These are phyloP conservation scores for Oryzias woworae DNA, from an alignment of 2,113 vertebrate genomes.

Conservation along the genomic window DNA sequence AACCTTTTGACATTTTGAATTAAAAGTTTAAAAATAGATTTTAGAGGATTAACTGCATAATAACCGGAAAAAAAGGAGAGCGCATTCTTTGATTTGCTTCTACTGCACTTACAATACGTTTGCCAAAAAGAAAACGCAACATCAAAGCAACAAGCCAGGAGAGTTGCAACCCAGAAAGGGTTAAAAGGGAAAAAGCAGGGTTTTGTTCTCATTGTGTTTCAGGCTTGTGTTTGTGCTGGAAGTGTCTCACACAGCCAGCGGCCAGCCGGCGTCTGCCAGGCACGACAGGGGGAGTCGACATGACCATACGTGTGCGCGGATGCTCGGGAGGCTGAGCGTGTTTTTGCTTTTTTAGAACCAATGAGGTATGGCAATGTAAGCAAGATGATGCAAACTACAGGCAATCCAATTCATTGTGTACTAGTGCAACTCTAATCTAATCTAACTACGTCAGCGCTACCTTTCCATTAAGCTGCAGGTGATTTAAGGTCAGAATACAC, in stretches of 20 bases:
- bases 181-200: conserved; percentile 16
- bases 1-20: conserved; percentile 57
- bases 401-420: conserved; percentile 39
- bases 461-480: neutral
- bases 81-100: conserved; percentile 34
- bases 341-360: conserved; percentile 27
- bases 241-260: conserved; percentile 35
- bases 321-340: conserved; percentile 1
- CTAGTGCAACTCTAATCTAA: conserved; percentile 2
- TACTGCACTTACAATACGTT: conserved; percentile 31
- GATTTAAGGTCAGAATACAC: no score
- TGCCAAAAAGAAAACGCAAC: conserved; percentile 50
- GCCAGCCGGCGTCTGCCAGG: conserved; percentile 36
- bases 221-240: conserved; percentile 20
- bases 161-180: conserved; percentile 31
- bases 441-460: conserved; percentile 12
- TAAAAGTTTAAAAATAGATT: conserved; percentile 55
- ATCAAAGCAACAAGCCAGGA: conserved; percentile 57
- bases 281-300: conserved; percentile 17
- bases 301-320: conserved; percentile 5
- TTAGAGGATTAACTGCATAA: conserved; percentile 42
- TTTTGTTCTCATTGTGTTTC: conserved; percentile 21
- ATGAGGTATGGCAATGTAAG: conserved; percentile 9
- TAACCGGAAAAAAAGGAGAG: neutral
- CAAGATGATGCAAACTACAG: conserved; percentile 57